These are phyloP conservation scores for Cnemophilus loriae DNA, from an alignment of 2,113 vertebrate species.

Conservation along the genomic window DNA sequence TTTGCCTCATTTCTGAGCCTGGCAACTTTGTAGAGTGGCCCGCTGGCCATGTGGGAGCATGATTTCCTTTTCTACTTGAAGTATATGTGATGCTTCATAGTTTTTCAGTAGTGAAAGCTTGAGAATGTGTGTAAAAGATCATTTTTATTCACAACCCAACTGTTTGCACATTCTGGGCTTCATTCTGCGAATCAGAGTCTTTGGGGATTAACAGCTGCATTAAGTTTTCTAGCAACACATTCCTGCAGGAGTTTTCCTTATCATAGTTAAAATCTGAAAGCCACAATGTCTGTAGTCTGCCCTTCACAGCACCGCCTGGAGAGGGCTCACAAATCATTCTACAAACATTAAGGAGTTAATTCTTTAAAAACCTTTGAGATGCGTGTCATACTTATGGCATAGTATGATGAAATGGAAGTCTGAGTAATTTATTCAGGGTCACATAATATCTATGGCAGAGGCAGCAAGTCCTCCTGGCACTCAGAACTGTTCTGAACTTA, in stretches of 20 bases:
- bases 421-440: slow-evolving; percentile 28
- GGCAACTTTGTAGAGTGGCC: neutral
- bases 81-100: neutral
- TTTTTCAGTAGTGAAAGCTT: neutral
- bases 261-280: neutral
- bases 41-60: neutral
- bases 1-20: neutral
- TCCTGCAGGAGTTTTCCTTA: slow-evolving; percentile 9
- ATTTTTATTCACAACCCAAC: neutral
- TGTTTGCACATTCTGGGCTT: neutral
- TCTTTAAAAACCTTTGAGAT: slow-evolving; percentile 2
- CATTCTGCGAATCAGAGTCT: neutral
- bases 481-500: neutral
- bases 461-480: neutral
- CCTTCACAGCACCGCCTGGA: neutral
- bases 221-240: neutral
- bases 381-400: neutral
- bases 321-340: neutral
- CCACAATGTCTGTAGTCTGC: neutral
- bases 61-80: neutral
- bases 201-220: slow-evolving; percentile 16
- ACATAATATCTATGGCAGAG: neutral
- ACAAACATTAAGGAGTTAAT: slow-evolving; percentile 15
- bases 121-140: neutral
- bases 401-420: slow-evolving; percentile 5